phyloP scores from a whole-genome alignment of 2,113 vertebrate species.

The Neomonachus schauinslandi region DNA sequence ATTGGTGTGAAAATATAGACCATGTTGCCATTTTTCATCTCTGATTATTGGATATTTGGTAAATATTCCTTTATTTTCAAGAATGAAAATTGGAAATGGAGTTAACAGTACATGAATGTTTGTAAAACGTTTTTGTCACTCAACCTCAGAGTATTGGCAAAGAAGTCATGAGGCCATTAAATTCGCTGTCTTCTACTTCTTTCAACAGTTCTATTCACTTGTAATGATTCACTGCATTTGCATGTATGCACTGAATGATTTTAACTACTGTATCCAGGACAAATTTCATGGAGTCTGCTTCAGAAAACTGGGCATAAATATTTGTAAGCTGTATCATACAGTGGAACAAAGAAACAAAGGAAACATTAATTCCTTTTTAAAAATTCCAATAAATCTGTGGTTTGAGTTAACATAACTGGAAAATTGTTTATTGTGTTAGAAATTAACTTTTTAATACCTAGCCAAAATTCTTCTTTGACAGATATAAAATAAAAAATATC shows the following conservation, averaged over 20 bases:
- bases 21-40: background rate
- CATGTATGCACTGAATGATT: background rate
- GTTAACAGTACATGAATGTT: background rate
- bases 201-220: background rate
- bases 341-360: constrained; percentile 55
- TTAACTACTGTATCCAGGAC: constrained; percentile 33
- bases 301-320: constrained; percentile 62
- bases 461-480: constrained; percentile 46
- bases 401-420: background rate
- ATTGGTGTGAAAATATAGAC: background rate
- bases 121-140: background rate
- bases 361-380: constrained; percentile 43
- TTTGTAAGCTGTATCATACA: constrained; percentile 55
- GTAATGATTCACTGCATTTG: constrained; percentile 36
- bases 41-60: constrained; percentile 15
- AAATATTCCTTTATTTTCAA: background rate
- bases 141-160: background rate
- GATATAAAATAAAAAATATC: constrained; percentile 40
- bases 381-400: constrained; percentile 43
- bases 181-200: constrained; percentile 18
- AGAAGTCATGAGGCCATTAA: background rate
- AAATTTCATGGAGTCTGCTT: background rate
- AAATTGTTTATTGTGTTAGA: constrained; percentile 46
- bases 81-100: background rate
- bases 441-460: background rate